Evolutionary conservation across 2,113 vertebrate species (phyloP).

Genomic region (Crotalus helleri): DNA sequence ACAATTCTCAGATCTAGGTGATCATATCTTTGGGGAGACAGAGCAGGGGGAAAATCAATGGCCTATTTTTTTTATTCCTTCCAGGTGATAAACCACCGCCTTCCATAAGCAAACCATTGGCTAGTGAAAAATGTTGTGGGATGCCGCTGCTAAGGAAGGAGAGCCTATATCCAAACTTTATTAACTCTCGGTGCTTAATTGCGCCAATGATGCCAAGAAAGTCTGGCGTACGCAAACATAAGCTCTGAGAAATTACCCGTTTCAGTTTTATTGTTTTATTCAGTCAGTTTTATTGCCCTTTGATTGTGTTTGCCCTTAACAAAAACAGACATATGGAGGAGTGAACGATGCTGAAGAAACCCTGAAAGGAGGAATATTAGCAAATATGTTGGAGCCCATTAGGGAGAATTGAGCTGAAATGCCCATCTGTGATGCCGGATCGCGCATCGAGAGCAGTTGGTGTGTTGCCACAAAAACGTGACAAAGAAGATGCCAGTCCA

Average conservation of each 20-base stretch:
- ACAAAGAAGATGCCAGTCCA: not conserved
- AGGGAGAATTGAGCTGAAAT: not conserved
- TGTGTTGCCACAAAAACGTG: too few relatives aligned
- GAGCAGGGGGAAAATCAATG: not conserved
- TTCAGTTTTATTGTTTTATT: too few relatives aligned
- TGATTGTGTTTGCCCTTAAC: not conserved
- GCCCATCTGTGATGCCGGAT: not conserved
- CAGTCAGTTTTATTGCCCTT: not conserved
- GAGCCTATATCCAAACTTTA: not conserved
- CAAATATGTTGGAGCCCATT: not conserved
- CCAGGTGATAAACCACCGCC: not conserved
- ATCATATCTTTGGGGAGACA: not conserved
- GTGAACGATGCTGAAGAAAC: not conserved
- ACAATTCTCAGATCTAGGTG: not conserved
- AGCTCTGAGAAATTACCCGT: not conserved
- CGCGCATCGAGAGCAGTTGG: too few relatives aligned
- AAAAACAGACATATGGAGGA: not conserved
- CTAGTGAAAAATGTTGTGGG: not conserved
- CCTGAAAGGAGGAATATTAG: not conserved
- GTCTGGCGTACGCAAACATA: not conserved
- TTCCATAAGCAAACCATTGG: not conserved
- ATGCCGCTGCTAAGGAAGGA: not conserved
- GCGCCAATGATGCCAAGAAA: not conserved
- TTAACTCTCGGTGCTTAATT: not conserved
- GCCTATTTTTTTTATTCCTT: not conserved